Percentiles rank a stretch among this genome's conserved stretches.
Conservation (phyloP, 1,140 invertebrate species). For the Mamestra configurata region DNA sequence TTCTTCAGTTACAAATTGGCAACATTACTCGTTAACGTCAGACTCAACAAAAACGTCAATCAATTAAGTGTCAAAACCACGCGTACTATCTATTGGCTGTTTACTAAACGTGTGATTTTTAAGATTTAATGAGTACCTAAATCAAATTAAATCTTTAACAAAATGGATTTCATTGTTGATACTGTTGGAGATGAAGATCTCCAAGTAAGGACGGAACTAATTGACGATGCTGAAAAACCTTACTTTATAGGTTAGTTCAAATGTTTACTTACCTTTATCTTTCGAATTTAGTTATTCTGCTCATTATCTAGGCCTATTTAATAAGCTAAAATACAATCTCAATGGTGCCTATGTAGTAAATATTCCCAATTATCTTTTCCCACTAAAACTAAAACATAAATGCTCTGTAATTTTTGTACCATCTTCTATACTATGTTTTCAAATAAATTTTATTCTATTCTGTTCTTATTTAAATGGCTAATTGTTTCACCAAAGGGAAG, state of each 20-base stretch:
- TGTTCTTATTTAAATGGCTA: too few species aligned
- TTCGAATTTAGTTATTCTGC: too few species aligned
- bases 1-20: too few species aligned
- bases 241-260: conserved; percentile 76
- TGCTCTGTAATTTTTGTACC: too few species aligned
- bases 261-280: background rate
- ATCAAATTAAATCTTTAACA: background rate
- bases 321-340: too few species aligned
- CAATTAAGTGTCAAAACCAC: conserved; percentile 16
- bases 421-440: too few species aligned
- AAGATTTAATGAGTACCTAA: conserved; percentile 9
- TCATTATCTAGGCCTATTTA: too few species aligned
- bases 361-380: too few species aligned
- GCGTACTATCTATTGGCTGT: background rate
- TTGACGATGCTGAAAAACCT: conserved; percentile 69
- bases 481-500: too few species aligned
- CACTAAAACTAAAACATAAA: too few species aligned
- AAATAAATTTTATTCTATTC: too few species aligned
- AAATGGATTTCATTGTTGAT: conserved; percentile 82
- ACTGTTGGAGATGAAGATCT: conserved; percentile 76
- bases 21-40: background rate
- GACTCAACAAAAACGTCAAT: background rate
- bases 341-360: too few species aligned
- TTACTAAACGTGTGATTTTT: conserved; percentile 29
- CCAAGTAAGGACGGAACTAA: conserved; percentile 71